These are phyloP conservation scores for Sarcophaga variegata DNA, from an alignment of 2,888 invertebrate genomes.

Conservation along the genomic window DNA sequence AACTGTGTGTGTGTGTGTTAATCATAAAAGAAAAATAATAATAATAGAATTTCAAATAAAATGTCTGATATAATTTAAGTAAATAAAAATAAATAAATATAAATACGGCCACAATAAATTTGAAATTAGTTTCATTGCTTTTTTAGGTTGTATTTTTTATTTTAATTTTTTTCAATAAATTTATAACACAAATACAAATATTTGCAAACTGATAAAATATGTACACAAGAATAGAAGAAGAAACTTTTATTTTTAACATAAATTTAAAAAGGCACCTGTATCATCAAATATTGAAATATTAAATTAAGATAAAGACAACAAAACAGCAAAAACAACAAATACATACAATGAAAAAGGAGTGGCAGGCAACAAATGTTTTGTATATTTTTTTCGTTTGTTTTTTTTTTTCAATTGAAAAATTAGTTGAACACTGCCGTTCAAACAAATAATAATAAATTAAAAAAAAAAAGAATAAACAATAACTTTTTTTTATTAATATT, in stretches of 20 bases:
- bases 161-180: neutral
- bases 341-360: conserved; percentile 40
- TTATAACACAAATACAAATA: conserved; percentile 23
- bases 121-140: neutral
- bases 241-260: conserved; percentile 11
- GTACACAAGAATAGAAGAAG: neutral
- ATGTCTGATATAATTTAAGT: conserved; percentile 39
- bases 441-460: neutral
- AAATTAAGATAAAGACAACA: conserved; percentile 28
- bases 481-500: conserved; percentile 30
- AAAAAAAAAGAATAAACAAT: conserved; percentile 8
- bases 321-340: neutral
- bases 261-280: conserved; percentile 24
- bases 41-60: conserved; percentile 14
- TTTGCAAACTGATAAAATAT: conserved; percentile 46
- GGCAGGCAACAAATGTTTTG: conserved; percentile 34
- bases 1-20: too few species aligned
- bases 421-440: neutral
- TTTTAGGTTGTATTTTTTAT: neutral
- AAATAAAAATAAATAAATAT: conserved; percentile 17
- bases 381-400: conserved; percentile 20
- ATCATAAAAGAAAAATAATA: too few species aligned
- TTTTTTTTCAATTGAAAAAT: neutral
- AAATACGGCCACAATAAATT: conserved; percentile 3
- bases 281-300: conserved; percentile 38